Evolutionary conservation across 2,888 invertebrate genomes (phyloP).

Genomic region (Noctua janthe): DNA sequence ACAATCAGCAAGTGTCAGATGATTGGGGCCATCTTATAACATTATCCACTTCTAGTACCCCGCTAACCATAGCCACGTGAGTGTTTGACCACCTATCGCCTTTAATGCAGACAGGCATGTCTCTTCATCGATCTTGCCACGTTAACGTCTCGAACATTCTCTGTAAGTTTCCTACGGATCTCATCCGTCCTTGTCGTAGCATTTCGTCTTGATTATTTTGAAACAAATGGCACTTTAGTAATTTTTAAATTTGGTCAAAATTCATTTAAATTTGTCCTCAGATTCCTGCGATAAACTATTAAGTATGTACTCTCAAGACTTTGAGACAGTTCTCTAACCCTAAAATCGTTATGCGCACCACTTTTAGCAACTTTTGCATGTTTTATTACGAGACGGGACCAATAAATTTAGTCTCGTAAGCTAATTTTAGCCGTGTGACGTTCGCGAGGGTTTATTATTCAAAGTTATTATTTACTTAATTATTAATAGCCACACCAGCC

Average conservation of each 20-base stretch:
- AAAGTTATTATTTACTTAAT: slow-evolving; percentile 23
- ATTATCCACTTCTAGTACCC: slow-evolving; percentile 43
- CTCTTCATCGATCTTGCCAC: slow-evolving; percentile 27
- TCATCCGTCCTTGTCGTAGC: background rate
- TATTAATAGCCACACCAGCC: slow-evolving; percentile 10
- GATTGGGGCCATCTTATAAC: slow-evolving; percentile 26
- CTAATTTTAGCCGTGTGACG: slow-evolving; percentile 20
- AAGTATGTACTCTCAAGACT: background rate
- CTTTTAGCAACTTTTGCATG: slow-evolving; percentile 15
- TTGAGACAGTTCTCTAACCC: too few relatives aligned
- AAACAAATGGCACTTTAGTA: background rate
- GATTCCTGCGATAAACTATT: background rate
- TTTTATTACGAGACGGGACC: slow-evolving; percentile 19
- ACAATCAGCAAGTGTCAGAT: slow-evolving; percentile 14
- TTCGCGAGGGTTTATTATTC: slow-evolving; percentile 2
- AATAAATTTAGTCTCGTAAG: slow-evolving; percentile 13
- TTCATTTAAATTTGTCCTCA: background rate
- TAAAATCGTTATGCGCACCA: background rate
- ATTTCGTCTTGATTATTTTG: background rate
- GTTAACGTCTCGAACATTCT: slow-evolving; percentile 19
- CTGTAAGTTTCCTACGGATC: slow-evolving; percentile 10
- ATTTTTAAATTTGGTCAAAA: background rate
- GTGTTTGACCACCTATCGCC: slow-evolving; percentile 6
- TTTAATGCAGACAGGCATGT: slow-evolving; percentile 19
- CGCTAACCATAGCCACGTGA: slow-evolving; percentile 17